These are phyloP conservation scores for Pedionomus torquatus DNA, from an alignment of 2,113 vertebrate species.

Conservation along the genomic window DNA sequence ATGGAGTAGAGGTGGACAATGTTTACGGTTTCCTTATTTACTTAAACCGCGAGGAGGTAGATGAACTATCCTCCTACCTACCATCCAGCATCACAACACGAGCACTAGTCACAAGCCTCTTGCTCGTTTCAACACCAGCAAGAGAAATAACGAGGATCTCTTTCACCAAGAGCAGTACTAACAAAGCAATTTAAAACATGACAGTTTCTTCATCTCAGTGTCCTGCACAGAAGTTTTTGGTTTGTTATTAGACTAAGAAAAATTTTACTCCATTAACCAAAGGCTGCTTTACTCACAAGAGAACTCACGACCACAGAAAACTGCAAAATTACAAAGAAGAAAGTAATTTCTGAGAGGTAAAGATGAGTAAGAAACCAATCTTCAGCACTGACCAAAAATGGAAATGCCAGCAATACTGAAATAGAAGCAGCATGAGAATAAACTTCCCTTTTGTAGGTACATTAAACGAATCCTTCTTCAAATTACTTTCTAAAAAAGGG, in stretches of 20 bases:
- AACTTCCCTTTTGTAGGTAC: constrained; percentile 30
- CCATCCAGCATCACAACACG: not conserved
- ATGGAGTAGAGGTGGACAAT: not conserved
- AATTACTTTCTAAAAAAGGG: constrained; percentile 21
- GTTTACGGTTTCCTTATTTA: not conserved
- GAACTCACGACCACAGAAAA: not conserved
- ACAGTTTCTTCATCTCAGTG: not conserved
- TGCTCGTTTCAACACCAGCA: not conserved
- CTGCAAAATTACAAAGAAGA: not conserved
- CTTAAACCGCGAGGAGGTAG: not conserved
- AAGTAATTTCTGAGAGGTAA: constrained; percentile 13
- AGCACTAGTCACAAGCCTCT: not conserved
- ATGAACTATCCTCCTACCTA: not conserved
- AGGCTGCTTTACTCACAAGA: not conserved
- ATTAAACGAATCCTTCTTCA: constrained; percentile 30
- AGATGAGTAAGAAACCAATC: constrained; percentile 28
- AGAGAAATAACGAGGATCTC: not conserved
- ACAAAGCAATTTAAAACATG: not conserved
- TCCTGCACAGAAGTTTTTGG: not conserved
- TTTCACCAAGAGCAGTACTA: not conserved
- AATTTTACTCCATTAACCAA: not conserved
- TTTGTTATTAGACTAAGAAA: not conserved
- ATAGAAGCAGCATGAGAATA: constrained; percentile 58
- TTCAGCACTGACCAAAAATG: constrained; percentile 62
- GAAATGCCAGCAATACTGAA: constrained; percentile 56